Evolutionary conservation across 2,113 vertebrate genomes (phyloP), one percentile per base, ranked within the genome.

Genomic region (Cavia aperea): DNA sequence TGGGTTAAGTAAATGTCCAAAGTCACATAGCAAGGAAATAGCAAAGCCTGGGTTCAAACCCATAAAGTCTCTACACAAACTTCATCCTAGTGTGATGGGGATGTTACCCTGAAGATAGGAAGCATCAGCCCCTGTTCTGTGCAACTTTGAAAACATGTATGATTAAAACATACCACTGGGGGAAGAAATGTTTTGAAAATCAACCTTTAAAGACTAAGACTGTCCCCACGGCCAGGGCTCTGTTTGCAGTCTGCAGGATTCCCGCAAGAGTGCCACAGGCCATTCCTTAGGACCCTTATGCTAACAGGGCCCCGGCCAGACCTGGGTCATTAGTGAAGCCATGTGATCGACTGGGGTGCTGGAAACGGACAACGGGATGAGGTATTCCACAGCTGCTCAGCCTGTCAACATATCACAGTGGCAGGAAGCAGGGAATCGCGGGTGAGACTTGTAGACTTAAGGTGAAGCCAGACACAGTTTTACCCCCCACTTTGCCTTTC

Each of bases 281-380:
- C 54, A 1, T 79, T 86, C 56, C 14, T 2, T 14, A 1, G 10
- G 15, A 36, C 72, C 26, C 0, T 62, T 58, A 14, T 24, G 0
- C 0, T 9, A 16, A 66, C 58, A 43, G n/a, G 54, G 73, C 63
- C 63, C 33, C 33, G 63, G 66, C 43, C 39, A 43, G 26, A 49
- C 46, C 15, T 0, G 14, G 39, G 88, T 31, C 49, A 0, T 91
- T n/a, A 19, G 24, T 89, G 77, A 73, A 94, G 82, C 88, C 12
- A 46, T 5, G 39, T 4, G 36, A 54, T 93, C 63, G 49, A 81
- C 70, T 36, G n/a, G 51, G 75, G 85, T 56, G 82, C 92, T 86
- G 78, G 83, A 92, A 88, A 58, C 36, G 91, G 95, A 56, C 92
- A 89, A 88, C 95, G 77, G 81, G 91, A 89, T 84, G 87, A 89